A percentile compares a stretch with the other conserved stretches of the same genome.
phyloP scores from a whole-genome alignment of 2,113 vertebrate species.

The Oreochromis aureus region DNA sequence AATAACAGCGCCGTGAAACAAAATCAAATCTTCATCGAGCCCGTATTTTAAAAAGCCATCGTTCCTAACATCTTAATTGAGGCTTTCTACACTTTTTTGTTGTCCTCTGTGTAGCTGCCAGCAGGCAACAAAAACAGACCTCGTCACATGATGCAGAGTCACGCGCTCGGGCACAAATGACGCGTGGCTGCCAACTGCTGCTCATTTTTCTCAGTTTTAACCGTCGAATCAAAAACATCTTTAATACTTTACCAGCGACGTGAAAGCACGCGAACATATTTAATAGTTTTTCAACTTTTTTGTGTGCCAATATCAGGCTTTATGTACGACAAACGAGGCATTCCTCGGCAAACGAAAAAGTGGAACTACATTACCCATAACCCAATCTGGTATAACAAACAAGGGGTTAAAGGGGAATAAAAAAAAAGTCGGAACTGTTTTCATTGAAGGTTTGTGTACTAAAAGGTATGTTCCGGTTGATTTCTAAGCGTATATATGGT shows the following conservation, averaged over 20 bases:
- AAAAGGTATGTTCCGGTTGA: background rate
- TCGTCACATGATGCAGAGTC: constrained; percentile 54
- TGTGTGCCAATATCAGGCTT: background rate
- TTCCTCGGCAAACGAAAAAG: background rate
- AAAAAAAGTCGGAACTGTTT: background rate
- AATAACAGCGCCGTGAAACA: background rate
- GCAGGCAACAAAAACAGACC: constrained; percentile 6
- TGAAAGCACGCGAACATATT: background rate
- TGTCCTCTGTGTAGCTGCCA: background rate
- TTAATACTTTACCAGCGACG: background rate
- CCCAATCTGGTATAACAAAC: background rate
- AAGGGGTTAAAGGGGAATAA: background rate
- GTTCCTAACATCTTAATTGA: background rate
- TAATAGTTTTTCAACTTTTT: background rate
- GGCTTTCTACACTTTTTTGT: background rate
- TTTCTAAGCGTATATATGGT: background rate
- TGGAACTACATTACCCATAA: constrained; percentile 58
- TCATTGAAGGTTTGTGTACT: background rate
- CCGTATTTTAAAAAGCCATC: background rate
- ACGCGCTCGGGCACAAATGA: constrained; percentile 33
- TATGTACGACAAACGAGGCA: background rate
- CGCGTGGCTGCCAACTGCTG: background rate
- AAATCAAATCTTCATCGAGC: background rate
- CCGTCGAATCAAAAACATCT: background rate
- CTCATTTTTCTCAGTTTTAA: background rate